Evolutionary conservation across 2,888 invertebrate species (phyloP).

Genomic region (Auanema freiburgensis): DNA sequence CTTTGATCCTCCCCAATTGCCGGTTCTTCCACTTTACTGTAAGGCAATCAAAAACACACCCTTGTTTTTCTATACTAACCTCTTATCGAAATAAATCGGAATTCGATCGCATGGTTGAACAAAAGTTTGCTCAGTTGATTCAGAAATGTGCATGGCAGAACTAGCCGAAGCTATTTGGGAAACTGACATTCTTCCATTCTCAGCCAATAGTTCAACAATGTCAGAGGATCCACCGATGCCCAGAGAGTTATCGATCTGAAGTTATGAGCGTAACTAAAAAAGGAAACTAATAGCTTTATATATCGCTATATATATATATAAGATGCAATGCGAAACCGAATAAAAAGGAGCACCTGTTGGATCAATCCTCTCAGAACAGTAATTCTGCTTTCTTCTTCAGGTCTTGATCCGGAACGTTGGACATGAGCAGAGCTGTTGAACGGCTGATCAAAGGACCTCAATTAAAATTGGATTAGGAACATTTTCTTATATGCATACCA

Average conservation of each 20-base stretch:
- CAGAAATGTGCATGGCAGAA: constrained; percentile 8
- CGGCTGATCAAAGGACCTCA: no score
- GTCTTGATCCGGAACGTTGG: no score
- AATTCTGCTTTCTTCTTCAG: not conserved
- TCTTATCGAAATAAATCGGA: constrained; percentile 27
- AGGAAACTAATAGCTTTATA: not conserved
- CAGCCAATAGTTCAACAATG: constrained; percentile 14
- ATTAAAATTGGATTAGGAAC: no score
- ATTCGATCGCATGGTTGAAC: constrained; percentile 36
- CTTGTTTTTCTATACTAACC: constrained; percentile 8
- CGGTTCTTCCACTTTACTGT: no score
- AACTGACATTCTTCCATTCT: constrained; percentile 15
- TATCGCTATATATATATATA: not conserved
- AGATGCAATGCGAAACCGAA: not conserved
- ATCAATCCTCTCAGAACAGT: not conserved
- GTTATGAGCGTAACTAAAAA: not conserved
- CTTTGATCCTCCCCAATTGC: no score
- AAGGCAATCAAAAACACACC: not conserved
- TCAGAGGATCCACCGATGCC: not conserved
- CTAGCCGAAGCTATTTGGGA: constrained; percentile 12
- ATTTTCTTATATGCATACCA: no score
- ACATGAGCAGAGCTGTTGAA: no score
- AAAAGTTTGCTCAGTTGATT: constrained; percentile 20
- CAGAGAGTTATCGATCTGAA: constrained; percentile 17
- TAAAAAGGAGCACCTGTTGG: not conserved